A percentile compares a stretch with the other conserved stretches of the same genome.
These are phyloP conservation scores for Hyposmocoma kahamanoa DNA, from an alignment of 1,140 invertebrate genomes.

Conservation along the genomic window DNA sequence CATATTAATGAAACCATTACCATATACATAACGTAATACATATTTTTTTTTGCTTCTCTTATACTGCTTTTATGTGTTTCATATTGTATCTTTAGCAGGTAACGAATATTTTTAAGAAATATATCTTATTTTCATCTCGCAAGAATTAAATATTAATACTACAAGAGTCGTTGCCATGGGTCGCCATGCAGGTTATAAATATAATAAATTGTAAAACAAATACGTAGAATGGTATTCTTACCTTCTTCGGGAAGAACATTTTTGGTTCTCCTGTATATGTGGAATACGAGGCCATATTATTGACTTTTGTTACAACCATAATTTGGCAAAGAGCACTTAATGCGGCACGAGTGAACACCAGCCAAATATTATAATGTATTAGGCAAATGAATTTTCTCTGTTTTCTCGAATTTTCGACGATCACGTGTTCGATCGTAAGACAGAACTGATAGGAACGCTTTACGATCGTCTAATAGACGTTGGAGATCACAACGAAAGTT, in stretches of 20 bases:
- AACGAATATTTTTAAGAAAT: too few relatives aligned
- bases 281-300: conserved; percentile 69
- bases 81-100: too few relatives aligned
- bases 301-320: conserved; percentile 69
- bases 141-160: too few relatives aligned
- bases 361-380: conserved; percentile 27
- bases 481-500: conserved; percentile 51
- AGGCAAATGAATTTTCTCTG: conserved; percentile 22
- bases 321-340: conserved; percentile 54
- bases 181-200: too few relatives aligned
- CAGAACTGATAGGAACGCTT: conserved; percentile 31
- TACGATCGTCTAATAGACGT: conserved; percentile 32
- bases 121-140: too few relatives aligned
- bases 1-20: too few relatives aligned
- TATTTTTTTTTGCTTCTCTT: too few relatives aligned
- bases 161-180: too few relatives aligned
- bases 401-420: conserved; percentile 61
- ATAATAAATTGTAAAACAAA: too few relatives aligned
- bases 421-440: conserved; percentile 45
- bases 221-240: conserved; percentile 27
- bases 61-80: too few relatives aligned
- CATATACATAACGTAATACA: too few relatives aligned
- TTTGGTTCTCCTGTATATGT: conserved; percentile 69
- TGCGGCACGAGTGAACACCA: conserved; percentile 45
- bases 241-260: conserved; percentile 72